Conservation (phyloP, 2,797 vertebrate genomes). For the Dipus sagitta region DNA sequence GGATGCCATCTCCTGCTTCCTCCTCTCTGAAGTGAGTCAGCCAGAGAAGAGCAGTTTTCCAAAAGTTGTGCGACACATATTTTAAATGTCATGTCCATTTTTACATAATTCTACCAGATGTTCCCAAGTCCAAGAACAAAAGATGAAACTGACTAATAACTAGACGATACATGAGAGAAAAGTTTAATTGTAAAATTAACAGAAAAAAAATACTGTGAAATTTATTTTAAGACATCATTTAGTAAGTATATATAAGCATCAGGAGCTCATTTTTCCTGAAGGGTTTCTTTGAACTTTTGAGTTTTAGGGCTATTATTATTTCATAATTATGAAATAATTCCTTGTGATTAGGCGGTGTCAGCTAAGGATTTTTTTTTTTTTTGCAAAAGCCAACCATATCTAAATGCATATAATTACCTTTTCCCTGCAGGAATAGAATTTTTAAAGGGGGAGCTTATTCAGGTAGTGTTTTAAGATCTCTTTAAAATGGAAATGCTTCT, state of each 20-base stretch:
- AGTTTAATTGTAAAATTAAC: conserved; percentile 62
- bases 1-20: neutral
- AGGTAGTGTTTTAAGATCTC: conserved; percentile 71
- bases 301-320: conserved; percentile 71
- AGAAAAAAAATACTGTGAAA: neutral
- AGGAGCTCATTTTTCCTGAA: conserved; percentile 67
- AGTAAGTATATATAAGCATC: conserved; percentile 57
- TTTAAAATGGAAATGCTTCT: conserved; percentile 74
- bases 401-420: conserved; percentile 72
- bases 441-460: conserved; percentile 67
- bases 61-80: conserved; percentile 38
- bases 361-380: conserved; percentile 67
- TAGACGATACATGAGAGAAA: neutral
- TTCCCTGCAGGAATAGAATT: conserved; percentile 65
- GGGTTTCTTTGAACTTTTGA: conserved; percentile 66
- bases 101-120: conserved; percentile 44
- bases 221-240: conserved; percentile 64
- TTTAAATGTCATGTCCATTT: conserved; percentile 61
- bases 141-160: conserved; percentile 31
- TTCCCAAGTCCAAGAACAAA: conserved; percentile 67
- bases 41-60: neutral
- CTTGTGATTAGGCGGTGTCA: conserved; percentile 67
- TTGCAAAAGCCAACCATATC: conserved; percentile 68
- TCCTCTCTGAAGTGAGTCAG: conserved; percentile 44
- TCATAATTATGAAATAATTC: conserved; percentile 77